Evolutionary conservation across 2,797 vertebrate species (phyloP).

Genomic region (Acipenser transmontanus): DNA sequence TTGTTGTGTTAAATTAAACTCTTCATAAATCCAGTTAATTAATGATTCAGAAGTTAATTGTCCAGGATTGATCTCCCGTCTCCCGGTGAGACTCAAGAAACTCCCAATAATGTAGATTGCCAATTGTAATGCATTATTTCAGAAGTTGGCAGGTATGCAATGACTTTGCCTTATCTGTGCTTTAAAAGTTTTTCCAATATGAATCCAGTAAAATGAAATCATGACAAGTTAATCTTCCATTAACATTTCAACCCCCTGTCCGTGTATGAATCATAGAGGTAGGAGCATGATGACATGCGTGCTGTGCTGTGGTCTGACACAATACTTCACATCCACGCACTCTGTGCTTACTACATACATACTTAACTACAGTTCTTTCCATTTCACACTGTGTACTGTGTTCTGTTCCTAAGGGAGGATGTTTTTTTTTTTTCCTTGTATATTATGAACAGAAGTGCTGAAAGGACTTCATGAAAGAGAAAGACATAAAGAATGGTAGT

Average conservation of each 20-base stretch:
- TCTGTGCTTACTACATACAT: background rate
- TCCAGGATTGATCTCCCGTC: too few relatives aligned
- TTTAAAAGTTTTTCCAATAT: conserved; percentile 35
- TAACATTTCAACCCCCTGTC: background rate
- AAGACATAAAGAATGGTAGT: conserved; percentile 20
- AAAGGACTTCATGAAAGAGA: conserved; percentile 5
- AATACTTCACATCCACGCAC: background rate
- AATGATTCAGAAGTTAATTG: too few relatives aligned
- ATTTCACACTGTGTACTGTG: too few relatives aligned
- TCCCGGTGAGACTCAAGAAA: too few relatives aligned
- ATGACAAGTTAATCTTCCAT: conserved; percentile 9
- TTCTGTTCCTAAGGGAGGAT: background rate
- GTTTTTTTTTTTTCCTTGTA: too few relatives aligned
- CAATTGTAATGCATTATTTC: too few relatives aligned
- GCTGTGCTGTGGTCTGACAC: background rate
- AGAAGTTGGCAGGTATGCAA: conserved; percentile 7
- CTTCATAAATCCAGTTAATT: too few relatives aligned
- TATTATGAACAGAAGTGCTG: background rate
- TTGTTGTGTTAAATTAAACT: too few relatives aligned
- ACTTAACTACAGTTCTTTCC: background rate
- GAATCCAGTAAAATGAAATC: conserved; percentile 30
- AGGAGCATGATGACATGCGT: background rate
- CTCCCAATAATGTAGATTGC: too few relatives aligned
- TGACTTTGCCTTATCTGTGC: conserved; percentile 39
- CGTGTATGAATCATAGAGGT: background rate